Conservation (phyloP, 2,888 invertebrate species). For the Ectobius pallidus region DNA sequence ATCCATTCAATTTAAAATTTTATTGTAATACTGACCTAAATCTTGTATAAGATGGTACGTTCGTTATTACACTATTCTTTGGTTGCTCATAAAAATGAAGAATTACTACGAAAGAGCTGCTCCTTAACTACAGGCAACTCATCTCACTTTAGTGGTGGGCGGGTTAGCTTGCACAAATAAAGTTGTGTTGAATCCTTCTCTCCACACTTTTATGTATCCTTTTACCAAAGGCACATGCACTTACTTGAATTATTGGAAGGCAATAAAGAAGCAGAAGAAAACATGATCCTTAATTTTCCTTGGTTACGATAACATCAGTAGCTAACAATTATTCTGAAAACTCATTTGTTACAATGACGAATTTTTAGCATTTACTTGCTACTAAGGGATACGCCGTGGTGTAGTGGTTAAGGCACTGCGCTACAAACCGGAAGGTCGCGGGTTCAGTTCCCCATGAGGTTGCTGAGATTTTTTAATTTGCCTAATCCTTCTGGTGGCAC, state of each 20-base stretch:
- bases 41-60: background rate
- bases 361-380: no score
- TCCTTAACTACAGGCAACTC: background rate
- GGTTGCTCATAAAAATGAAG: background rate
- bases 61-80: background rate
- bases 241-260: background rate
- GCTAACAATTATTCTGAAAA: no score
- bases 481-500: no score
- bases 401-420: no score
- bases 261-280: background rate
- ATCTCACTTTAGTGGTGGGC: background rate
- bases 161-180: background rate
- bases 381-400: no score
- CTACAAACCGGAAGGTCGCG: no score
- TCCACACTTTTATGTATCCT: background rate
- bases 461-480: no score
- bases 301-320: no score
- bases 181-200: background rate
- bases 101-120: background rate
- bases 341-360: no score
- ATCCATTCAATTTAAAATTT: background rate
- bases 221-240: background rate
- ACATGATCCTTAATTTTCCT: no score
- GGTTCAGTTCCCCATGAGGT: no score
- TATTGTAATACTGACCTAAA: background rate